Evolutionary conservation across 2,888 invertebrate genomes (phyloP), one percentile per base, ranked within the genome.

Genomic region (Leptinotarsa rubiginosa): DNA sequence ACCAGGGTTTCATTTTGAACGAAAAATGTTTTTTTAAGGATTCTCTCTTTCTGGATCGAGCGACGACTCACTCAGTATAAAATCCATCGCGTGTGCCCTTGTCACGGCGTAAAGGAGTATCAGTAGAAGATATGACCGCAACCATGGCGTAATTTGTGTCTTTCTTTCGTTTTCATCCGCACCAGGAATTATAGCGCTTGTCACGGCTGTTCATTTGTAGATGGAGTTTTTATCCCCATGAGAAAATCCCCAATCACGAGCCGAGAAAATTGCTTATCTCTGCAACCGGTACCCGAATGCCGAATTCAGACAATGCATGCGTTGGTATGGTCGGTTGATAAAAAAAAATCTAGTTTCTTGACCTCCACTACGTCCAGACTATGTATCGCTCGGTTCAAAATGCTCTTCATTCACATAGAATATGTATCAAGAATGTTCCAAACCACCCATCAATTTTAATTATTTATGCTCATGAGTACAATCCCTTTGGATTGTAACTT

Each of bases 151-250:
- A 84, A 84, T 84, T 84, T 84, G 83, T 82, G 84, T 85, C 85
- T 85, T 86, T 85, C 86, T 85, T 84, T 84, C 84, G 84, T 85
- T 85, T 86, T 86, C 86, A 85, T 85, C 86, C 87, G 85, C 85
- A 86, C 88, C 77, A 79, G 90, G 90, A 91, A 91, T 91, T 91
- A 91, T 91, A 90, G 91, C 91, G 90, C 91, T 91, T 91, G 91
- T 91, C 91, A 91, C 91, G 91, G 90, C 90, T 91, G 91, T 91
- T 91, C 91, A 91, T 91, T 91, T 91, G 91, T 91, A 91, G 91
- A 91, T 91, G 91, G 91, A 91, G 91, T 91, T 91, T 91, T 91
- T 90, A 90, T 89, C 89, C 91, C 91, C 91, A 83, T 85, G 90
- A 90, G 90, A 88, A 89, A 89, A 89, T 89, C 90, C 91, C 91